Percentiles rank a stretch among this genome's conserved stretches.
These are phyloP conservation scores for Lepidocyrtoides sp. DNA, from an alignment of 2,888 invertebrate species.

Conservation along the genomic window DNA sequence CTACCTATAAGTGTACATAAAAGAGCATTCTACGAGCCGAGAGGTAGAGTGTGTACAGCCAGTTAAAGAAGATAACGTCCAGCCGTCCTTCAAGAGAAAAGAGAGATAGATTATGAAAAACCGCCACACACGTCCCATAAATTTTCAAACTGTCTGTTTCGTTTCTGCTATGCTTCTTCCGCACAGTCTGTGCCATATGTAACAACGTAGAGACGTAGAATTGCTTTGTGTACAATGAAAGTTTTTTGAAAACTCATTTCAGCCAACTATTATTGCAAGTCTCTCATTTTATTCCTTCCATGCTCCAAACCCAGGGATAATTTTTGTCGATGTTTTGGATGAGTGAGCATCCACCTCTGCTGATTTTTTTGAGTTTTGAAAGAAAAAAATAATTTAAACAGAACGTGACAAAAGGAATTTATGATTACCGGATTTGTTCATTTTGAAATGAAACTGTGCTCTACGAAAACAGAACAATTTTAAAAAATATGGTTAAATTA, in stretches of 20 bases:
- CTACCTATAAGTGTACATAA: neutral
- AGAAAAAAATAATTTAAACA: constrained; percentile 21
- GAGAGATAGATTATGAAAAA: constrained; percentile 57
- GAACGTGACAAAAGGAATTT: constrained; percentile 61
- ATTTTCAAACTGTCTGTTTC: constrained; percentile 60
- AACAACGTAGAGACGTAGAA: neutral
- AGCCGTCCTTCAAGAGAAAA: constrained; percentile 15
- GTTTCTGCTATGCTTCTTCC: neutral
- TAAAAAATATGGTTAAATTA: too few species aligned
- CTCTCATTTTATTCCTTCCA: neutral
- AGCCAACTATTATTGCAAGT: neutral
- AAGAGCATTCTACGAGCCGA: neutral
- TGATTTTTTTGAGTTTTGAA: neutral
- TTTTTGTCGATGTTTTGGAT: constrained; percentile 6
- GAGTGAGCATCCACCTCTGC: neutral
- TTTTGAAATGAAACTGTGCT: too few species aligned
- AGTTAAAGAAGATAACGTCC: constrained; percentile 39
- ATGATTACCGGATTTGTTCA: constrained; percentile 37
- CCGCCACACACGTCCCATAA: constrained; percentile 58
- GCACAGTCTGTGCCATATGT: neutral
- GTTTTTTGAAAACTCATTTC: neutral
- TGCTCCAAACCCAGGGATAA: constrained; percentile 16
- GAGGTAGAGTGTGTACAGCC: neutral
- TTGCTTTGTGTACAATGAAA: neutral
- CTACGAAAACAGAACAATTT: too few species aligned